Evolutionary conservation across 53 echinoderm and acorn worm genomes (phyloP).

Genomic region (Astropecten irregularis): DNA sequence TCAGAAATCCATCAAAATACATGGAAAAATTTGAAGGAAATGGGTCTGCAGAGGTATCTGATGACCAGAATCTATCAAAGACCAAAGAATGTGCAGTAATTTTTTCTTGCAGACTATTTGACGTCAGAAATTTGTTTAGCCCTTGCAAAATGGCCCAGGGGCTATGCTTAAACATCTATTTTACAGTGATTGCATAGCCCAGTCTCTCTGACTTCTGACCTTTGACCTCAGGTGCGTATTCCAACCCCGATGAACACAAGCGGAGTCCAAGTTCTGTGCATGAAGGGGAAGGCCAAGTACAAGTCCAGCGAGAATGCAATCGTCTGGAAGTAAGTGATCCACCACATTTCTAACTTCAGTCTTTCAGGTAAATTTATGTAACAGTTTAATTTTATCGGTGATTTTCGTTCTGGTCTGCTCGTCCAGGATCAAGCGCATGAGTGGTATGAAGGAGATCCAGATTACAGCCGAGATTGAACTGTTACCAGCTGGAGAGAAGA

Average conservation of each 20-base stretch:
- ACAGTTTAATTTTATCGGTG: neutral
- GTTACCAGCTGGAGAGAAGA: conserved; percentile 86
- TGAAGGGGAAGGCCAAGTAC: conserved; percentile 99
- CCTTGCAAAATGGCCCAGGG: too few relatives aligned
- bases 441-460: conserved; percentile 99
- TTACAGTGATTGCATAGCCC: too few relatives aligned
- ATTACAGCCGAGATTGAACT: conserved; percentile 98
- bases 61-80: too few relatives aligned
- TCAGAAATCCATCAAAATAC: too few relatives aligned
- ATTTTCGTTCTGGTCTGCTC: neutral
- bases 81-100: too few relatives aligned
- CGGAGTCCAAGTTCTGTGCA: conserved; percentile 97
- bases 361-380: neutral
- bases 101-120: too few relatives aligned
- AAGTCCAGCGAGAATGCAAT: conserved; percentile 99
- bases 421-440: conserved; percentile 93
- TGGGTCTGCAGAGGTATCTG: too few relatives aligned
- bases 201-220: too few relatives aligned
- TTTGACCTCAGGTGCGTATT: conserved; percentile 82
- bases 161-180: too few relatives aligned
- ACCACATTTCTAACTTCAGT: neutral
- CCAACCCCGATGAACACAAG: conserved; percentile 99
- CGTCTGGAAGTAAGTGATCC: conserved; percentile 90
- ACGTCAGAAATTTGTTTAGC: too few relatives aligned
- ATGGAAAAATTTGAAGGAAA: too few relatives aligned